Percentiles rank a stretch among this genome's conserved stretches.
phyloP scores from a whole-genome alignment of 23 tunicate genomes.

The Halocynthia roretzi region DNA sequence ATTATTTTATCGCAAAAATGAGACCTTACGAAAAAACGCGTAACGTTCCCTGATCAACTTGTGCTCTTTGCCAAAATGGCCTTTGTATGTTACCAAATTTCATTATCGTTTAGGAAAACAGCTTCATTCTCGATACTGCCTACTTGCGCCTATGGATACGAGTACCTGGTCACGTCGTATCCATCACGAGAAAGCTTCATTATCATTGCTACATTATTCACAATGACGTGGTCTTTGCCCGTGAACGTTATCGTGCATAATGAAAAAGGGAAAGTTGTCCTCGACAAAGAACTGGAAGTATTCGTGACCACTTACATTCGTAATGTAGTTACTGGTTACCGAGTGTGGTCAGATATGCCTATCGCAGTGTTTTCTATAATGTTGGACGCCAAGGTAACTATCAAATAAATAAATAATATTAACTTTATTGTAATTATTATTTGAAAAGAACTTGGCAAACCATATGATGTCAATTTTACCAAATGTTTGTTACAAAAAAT shows the following conservation, averaged over 20 bases:
- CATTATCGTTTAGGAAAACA: background rate
- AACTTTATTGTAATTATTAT: too few species aligned
- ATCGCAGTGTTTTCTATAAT: constrained; percentile 15
- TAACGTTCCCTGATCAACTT: too few species aligned
- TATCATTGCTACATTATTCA: background rate
- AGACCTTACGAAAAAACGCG: too few species aligned
- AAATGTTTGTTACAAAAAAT: too few species aligned
- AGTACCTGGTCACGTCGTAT: constrained; percentile 16
- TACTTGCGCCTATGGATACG: constrained; percentile 19
- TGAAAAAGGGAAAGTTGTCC: background rate
- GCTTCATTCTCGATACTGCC: constrained; percentile 27
- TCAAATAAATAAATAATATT: too few species aligned
- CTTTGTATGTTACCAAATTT: too few species aligned
- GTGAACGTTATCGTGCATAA: background rate
- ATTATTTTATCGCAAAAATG: too few species aligned
- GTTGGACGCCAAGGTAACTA: constrained; percentile 25
- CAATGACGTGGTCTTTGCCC: background rate
- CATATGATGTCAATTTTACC: too few species aligned
- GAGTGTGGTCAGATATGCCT: constrained; percentile 11
- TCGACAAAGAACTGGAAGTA: background rate
- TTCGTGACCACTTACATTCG: constrained; percentile 1
- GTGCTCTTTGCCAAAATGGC: too few species aligned
- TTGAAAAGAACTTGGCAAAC: too few species aligned
- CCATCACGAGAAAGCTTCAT: constrained; percentile 15
- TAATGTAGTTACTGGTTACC: constrained; percentile 5